phyloP scores from a whole-genome alignment of 2,888 invertebrate genomes.

The Parnassius smintheus region DNA sequence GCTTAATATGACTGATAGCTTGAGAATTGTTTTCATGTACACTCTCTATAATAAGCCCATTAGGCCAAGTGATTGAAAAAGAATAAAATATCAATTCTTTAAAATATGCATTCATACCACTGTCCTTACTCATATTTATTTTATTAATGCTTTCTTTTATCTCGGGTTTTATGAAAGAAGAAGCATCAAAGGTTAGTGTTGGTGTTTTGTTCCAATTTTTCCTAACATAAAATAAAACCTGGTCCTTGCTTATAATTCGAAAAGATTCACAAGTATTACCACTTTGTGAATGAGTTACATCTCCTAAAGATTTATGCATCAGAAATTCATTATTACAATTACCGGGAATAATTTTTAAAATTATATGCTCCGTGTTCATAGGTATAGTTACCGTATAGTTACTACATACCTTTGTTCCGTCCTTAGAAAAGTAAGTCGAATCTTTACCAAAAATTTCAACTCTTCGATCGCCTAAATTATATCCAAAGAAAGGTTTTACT shows the following conservation, averaged over 20 bases:
- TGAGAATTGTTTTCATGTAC: slow-evolving; percentile 57
- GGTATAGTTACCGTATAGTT: slow-evolving; percentile 64
- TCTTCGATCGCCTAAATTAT: slow-evolving; percentile 65
- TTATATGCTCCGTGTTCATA: slow-evolving; percentile 59
- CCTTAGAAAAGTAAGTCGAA: slow-evolving; percentile 61
- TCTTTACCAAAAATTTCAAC: slow-evolving; percentile 72
- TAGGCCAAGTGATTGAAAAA: slow-evolving; percentile 66
- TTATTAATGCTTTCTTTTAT: slow-evolving; percentile 37
- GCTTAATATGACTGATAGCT: slow-evolving; percentile 64
- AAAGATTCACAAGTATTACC: slow-evolving; percentile 59
- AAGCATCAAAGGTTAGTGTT: slow-evolving; percentile 29
- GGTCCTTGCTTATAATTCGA: slow-evolving; percentile 58
- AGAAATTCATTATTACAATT: slow-evolving; percentile 62
- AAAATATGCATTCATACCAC: slow-evolving; percentile 30
- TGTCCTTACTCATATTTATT: slow-evolving; percentile 31
- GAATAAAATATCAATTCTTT: slow-evolving; percentile 53
- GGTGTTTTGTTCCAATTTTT: slow-evolving; percentile 50
- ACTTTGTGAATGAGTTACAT: slow-evolving; percentile 40
- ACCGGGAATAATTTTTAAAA: slow-evolving; percentile 56
- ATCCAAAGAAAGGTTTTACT: slow-evolving; percentile 50
- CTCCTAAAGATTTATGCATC: slow-evolving; percentile 61
- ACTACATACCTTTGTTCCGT: slow-evolving; percentile 58
- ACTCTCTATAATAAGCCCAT: slow-evolving; percentile 66
- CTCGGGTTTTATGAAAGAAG: slow-evolving; percentile 35
- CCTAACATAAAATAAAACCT: slow-evolving; percentile 59